Conservation (phyloP, 1,140 invertebrate species). For the Drosophila arawakana region DNA sequence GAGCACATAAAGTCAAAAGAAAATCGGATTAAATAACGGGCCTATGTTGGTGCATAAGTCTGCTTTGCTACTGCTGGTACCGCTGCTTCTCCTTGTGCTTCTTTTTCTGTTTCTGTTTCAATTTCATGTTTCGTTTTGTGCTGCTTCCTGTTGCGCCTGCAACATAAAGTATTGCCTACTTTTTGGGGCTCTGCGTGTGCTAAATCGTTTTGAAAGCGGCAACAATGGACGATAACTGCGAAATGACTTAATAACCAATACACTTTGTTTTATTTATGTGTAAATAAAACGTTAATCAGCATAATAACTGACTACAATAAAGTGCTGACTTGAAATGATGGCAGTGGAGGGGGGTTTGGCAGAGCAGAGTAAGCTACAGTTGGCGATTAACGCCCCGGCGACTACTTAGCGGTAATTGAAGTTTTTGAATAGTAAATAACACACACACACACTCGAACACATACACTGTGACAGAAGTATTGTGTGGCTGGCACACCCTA, state of each 20-base stretch:
- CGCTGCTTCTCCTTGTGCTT: not conserved
- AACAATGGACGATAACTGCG: conserved; percentile 40
- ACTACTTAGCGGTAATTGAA: conserved; percentile 76
- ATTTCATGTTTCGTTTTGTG: not conserved
- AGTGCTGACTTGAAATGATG: not conserved
- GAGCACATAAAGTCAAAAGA: conserved; percentile 15
- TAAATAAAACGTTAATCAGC: conserved; percentile 73
- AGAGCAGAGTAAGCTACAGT: not conserved
- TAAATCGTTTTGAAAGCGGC: conserved; percentile 32
- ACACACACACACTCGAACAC: not conserved
- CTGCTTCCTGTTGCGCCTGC: not conserved
- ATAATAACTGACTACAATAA: conserved; percentile 42
- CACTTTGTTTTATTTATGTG: conserved; percentile 65
- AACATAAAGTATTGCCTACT: conserved; percentile 34
- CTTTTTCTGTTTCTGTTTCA: not conserved
- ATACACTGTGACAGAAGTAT: not conserved
- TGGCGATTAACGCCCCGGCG: conserved; percentile 53
- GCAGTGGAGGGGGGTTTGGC: not conserved
- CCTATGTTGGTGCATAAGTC: not conserved
- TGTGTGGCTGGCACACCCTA: conserved; percentile 5
- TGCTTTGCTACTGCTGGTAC: not conserved
- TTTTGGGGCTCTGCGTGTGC: conserved; percentile 37
- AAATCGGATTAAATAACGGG: conserved; percentile 39
- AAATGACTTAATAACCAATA: conserved; percentile 76
- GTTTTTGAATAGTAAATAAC: conserved; percentile 81